Percentiles rank a stretch among this genome's conserved stretches.
Evolutionary conservation across 1,140 invertebrate species (phyloP).

Genomic region (Achroia grisella): DNA sequence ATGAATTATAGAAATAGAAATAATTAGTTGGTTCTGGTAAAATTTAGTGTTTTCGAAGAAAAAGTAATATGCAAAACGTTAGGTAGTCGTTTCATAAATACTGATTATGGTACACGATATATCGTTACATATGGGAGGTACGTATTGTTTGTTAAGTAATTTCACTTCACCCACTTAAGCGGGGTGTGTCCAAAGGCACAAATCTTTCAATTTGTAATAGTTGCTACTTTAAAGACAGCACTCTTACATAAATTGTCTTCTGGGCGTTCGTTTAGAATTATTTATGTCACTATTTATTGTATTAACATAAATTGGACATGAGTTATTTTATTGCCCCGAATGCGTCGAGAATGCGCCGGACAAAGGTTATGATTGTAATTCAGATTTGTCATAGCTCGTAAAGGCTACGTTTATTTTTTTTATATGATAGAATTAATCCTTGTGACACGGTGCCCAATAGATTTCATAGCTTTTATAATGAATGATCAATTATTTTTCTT

Average conservation of each 20-base stretch:
- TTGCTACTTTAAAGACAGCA: constrained; percentile 28
- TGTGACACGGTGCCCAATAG: constrained; percentile 1
- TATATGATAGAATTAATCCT: constrained; percentile 8
- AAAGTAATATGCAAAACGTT: no score
- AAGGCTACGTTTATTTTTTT: constrained; percentile 50
- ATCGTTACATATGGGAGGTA: no score
- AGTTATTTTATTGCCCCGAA: constrained; percentile 70
- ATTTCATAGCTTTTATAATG: constrained; percentile 3
- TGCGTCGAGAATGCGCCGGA: constrained; percentile 55
- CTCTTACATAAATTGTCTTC: constrained; percentile 60
- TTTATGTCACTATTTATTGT: constrained; percentile 72
- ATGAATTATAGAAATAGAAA: no score
- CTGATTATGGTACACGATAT: no score
- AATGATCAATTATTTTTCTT: neutral
- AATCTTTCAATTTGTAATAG: constrained; percentile 28
- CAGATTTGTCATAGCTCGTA: constrained; percentile 69
- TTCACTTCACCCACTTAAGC: neutral
- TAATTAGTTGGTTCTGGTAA: no score
- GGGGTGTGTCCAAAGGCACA: constrained; percentile 12
- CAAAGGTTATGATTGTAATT: constrained; percentile 68
- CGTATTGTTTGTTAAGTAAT: neutral
- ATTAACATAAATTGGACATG: constrained; percentile 73
- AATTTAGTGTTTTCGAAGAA: no score
- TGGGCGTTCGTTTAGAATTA: constrained; percentile 48
- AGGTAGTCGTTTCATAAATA: no score